A percentile compares a stretch with the other conserved stretches of the same genome.
These are phyloP conservation scores for Cebidichthys violaceus DNA, from an alignment of 2,113 vertebrate species.

Conservation along the genomic window DNA sequence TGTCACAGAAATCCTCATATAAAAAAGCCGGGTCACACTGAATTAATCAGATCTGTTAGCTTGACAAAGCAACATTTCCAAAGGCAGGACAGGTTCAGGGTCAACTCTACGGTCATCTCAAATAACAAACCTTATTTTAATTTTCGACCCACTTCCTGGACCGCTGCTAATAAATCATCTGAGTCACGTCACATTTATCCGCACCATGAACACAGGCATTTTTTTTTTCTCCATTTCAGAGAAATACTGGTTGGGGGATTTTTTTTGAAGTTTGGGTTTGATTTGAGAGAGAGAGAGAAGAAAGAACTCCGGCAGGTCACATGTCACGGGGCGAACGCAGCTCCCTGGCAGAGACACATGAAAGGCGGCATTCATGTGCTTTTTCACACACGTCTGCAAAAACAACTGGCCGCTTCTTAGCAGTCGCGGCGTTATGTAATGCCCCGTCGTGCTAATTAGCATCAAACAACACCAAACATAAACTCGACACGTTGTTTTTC, in stretches of 20 bases:
- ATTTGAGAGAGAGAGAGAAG: slow-evolving; percentile 70
- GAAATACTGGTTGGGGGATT: slow-evolving; percentile 10
- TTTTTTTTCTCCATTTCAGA: slow-evolving; percentile 3
- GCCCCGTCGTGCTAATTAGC: slow-evolving; percentile 38
- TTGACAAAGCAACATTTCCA: slow-evolving; percentile 12
- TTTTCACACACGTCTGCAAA: slow-evolving; percentile 58
- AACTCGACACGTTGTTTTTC: slow-evolving; percentile 43
- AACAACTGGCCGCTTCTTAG: slow-evolving; percentile 65
- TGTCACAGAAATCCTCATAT: slow-evolving; percentile 3
- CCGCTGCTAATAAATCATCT: neutral
- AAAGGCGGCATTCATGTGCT: slow-evolving; percentile 78
- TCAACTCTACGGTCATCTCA: neutral
- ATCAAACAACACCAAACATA: slow-evolving; percentile 57
- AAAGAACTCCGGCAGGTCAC: slow-evolving; percentile 70
- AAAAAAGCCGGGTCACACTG: neutral
- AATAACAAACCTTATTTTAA: neutral
- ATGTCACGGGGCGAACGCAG: slow-evolving; percentile 62
- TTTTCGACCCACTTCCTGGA: neutral
- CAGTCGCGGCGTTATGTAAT: slow-evolving; percentile 44
- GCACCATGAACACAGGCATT: neutral
- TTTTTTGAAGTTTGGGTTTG: slow-evolving; percentile 46
- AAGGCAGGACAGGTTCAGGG: neutral
- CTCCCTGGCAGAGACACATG: slow-evolving; percentile 55
- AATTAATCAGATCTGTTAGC: slow-evolving; percentile 2
- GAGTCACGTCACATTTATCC: neutral